Conservation (phyloP, 2,888 invertebrate genomes). For the Apamea monoglypha region DNA sequence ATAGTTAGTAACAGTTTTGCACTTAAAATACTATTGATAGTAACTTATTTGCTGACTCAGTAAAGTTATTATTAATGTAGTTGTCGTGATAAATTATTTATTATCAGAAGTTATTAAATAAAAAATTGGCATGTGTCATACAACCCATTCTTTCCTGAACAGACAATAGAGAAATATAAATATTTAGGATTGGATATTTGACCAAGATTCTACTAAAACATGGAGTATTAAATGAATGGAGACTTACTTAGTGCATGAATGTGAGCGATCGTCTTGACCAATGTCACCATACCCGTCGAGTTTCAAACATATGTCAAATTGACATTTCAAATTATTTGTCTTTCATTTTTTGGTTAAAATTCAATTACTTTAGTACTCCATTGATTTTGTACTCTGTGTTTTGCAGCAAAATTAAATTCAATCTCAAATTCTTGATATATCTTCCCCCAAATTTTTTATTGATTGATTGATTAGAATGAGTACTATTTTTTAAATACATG, state of each 20-base stretch:
- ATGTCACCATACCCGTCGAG: not conserved
- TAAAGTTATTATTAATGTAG: not conserved
- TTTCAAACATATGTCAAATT: not conserved
- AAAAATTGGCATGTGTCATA: not conserved
- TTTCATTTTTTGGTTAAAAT: not conserved
- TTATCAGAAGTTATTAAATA: not conserved
- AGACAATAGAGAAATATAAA: conserved; percentile 1
- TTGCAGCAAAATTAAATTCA: conserved; percentile 14
- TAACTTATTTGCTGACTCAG: not conserved
- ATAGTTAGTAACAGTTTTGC: too few relatives aligned
- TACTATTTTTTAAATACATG: conserved; percentile 35
- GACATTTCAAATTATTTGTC: not conserved
- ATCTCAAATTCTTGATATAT: conserved; percentile 21
- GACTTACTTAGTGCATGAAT: not conserved
- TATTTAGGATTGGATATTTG: not conserved
- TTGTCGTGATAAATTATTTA: not conserved
- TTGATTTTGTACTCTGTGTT: conserved; percentile 32
- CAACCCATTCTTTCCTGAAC: conserved; percentile 3
- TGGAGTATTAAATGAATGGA: conserved; percentile 39
- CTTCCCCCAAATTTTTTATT: not conserved
- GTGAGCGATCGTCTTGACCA: not conserved
- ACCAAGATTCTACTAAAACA: conserved; percentile 6
- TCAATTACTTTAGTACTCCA: not conserved
- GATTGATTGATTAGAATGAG: conserved; percentile 20
- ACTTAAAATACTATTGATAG: too few relatives aligned